phyloP scores from a whole-genome alignment of 2,797 vertebrate genomes.

The Intellagama lesueurii region DNA sequence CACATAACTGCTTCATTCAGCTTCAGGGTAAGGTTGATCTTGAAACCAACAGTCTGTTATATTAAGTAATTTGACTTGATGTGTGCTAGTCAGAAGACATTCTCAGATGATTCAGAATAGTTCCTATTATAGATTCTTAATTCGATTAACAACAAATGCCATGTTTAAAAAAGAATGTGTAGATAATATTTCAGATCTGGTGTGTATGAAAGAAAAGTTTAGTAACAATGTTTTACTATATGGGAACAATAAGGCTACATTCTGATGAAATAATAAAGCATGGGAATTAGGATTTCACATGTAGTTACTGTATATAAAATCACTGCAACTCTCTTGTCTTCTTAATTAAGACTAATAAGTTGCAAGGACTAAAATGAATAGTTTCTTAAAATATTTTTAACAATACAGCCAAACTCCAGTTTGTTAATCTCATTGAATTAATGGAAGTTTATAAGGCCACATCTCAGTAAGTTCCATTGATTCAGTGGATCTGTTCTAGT shows the following conservation, averaged over 20 bases:
- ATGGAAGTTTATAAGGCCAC: too few species aligned
- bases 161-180: too few species aligned
- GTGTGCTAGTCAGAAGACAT: not conserved
- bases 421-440: too few species aligned
- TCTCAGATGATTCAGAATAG: not conserved
- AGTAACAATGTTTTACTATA: not conserved
- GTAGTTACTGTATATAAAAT: not conserved
- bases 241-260: not conserved
- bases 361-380: not conserved
- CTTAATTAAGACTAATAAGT: conserved; percentile 7
- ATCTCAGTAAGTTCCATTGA: too few species aligned
- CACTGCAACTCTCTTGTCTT: not conserved
- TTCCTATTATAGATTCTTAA: not conserved
- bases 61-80: not conserved
- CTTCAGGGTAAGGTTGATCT: not conserved
- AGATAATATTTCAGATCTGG: not conserved
- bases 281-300: not conserved
- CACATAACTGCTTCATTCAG: too few species aligned
- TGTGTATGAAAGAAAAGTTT: not conserved
- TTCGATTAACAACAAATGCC: not conserved
- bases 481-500: too few species aligned
- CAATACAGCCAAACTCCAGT: too few species aligned
- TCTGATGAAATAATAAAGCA: not conserved
- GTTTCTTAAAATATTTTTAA: not conserved
- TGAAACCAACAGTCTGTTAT: not conserved